These are phyloP conservation scores for Danio aesculapii DNA, from an alignment of 2,797 vertebrate genomes.

Conservation along the genomic window DNA sequence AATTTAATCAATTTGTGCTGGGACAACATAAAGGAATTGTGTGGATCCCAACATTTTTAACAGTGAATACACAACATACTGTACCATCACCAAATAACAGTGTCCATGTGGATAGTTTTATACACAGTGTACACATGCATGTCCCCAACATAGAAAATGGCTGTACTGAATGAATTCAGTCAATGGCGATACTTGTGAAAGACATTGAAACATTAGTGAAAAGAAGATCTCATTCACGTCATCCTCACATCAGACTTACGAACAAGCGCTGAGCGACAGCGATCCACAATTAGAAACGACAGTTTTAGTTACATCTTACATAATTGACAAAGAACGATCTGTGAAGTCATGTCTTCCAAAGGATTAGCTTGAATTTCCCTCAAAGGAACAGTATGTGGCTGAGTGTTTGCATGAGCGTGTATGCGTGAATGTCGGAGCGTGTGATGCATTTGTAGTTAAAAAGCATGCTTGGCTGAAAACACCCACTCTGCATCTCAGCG, in stretches of 20 bases:
- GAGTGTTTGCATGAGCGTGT: constrained; percentile 17
- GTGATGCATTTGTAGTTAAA: constrained; percentile 56
- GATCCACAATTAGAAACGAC: constrained; percentile 23
- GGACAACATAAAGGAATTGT: no score
- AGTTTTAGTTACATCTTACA: constrained; percentile 30
- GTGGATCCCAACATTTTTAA: no score
- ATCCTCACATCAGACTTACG: constrained; percentile 4
- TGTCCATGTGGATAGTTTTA: background rate
- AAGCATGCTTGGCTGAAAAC: constrained; percentile 65
- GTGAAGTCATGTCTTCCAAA: constrained; percentile 12
- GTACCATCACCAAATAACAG: constrained; percentile 19
- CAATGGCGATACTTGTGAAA: background rate
- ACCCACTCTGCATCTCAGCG: constrained; percentile 62
- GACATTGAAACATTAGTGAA: background rate
- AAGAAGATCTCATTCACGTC: background rate
- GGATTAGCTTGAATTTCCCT: constrained; percentile 24
- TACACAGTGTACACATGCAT: background rate
- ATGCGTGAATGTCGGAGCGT: constrained; percentile 18
- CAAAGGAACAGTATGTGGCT: constrained; percentile 22
- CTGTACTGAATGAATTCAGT: background rate
- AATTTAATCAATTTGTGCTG: no score
- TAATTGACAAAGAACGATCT: constrained; percentile 32
- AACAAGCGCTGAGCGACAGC: background rate
- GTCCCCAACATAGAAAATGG: background rate
- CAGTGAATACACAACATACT: background rate